phyloP scores from a whole-genome alignment of 2,888 invertebrate species.

The Eledone cirrhosa region DNA sequence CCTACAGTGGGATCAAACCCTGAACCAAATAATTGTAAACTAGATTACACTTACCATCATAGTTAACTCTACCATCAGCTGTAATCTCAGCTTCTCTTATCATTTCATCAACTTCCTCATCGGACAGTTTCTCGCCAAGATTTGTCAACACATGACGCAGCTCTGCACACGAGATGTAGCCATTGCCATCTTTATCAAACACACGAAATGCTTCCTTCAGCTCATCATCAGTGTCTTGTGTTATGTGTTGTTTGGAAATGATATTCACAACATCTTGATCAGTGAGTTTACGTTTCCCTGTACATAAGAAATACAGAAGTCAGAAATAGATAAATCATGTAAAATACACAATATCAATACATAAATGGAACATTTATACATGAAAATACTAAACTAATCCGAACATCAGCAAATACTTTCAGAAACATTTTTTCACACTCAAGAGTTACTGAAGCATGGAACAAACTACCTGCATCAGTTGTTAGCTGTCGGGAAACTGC shows the following conservation, averaged over 20 bases:
- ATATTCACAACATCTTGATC: conserved; percentile 15
- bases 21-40: not conserved
- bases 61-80: conserved; percentile 98
- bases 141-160: conserved; percentile 99
- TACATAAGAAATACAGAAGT: not conserved
- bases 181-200: conserved; percentile 99
- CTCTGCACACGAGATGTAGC: conserved; percentile 98
- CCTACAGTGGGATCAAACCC: too few relatives aligned
- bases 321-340: too few relatives aligned
- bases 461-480: too few relatives aligned
- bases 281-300: conserved; percentile 18
- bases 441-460: too few relatives aligned
- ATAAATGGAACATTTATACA: too few relatives aligned
- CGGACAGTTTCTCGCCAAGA: conserved; percentile 98
- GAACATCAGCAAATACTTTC: too few relatives aligned
- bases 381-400: too few relatives aligned
- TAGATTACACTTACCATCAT: conserved; percentile 74
- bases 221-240: conserved; percentile 4
- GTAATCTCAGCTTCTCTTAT: conserved; percentile 99
- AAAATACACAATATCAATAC: too few relatives aligned
- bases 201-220: conserved; percentile 70
- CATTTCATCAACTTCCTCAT: conserved; percentile 99
- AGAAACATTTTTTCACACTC: too few relatives aligned
- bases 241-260: conserved; percentile 13
- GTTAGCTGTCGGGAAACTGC: too few relatives aligned